phyloP scores from a whole-genome alignment of 2,113 vertebrate species.

The Alligator sinensis region DNA sequence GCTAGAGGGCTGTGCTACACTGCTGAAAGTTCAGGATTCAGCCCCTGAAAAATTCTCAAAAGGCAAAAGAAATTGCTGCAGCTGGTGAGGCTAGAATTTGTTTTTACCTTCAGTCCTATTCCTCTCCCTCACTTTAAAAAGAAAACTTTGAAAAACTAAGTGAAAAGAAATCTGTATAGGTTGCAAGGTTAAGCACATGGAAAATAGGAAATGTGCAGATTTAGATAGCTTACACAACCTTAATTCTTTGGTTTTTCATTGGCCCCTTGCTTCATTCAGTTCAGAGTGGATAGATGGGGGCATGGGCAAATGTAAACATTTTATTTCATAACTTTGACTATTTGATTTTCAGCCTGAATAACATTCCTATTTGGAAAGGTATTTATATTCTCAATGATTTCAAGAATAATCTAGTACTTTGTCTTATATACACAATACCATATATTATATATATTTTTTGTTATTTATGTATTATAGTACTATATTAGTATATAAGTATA shows the following conservation, averaged over 20 bases:
- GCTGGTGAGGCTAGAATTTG: not conserved
- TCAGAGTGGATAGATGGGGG: not conserved
- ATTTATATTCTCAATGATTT: not conserved
- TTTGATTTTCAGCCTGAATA: not conserved
- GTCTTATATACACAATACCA: not conserved
- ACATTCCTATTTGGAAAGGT: not conserved
- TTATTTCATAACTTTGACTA: not conserved
- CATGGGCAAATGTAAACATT: not conserved
- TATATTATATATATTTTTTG: no score
- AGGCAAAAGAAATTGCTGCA: fast-evolving
- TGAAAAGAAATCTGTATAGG: not conserved
- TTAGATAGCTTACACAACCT: not conserved
- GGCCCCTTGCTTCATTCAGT: not conserved
- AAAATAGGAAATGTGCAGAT: not conserved
- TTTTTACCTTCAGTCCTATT: not conserved
- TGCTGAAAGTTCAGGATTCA: not conserved
- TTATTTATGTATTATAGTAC: no score
- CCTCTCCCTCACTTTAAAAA: not conserved
- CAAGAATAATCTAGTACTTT: not conserved
- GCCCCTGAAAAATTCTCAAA: not conserved
- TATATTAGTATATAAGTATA: no score
- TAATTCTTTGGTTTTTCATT: not conserved
- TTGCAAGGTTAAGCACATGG: not conserved
- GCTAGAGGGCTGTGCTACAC: not conserved
- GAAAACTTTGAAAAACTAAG: not conserved